Evolutionary conservation across 2,113 vertebrate genomes (phyloP).

Genomic region (Megalops atlanticus): DNA sequence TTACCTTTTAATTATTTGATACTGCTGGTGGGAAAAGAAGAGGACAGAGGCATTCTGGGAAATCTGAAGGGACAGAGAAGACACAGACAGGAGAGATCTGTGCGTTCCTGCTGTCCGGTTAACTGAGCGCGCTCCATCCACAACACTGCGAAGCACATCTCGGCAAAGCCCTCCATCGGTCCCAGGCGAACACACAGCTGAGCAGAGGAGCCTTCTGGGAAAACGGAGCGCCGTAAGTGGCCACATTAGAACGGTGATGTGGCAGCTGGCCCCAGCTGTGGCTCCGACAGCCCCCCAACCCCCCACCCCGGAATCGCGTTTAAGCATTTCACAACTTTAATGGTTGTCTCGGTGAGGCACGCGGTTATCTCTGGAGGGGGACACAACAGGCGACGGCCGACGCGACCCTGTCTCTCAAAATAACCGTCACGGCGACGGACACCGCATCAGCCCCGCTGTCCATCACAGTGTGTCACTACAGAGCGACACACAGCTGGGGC

Average conservation of each 20-base stretch:
- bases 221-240: too few relatives aligned
- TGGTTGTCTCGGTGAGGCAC: slow-evolving; percentile 20
- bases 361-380: neutral
- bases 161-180: too few relatives aligned
- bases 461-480: neutral
- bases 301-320: slow-evolving; percentile 18
- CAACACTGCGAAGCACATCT: too few relatives aligned
- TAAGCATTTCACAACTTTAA: slow-evolving; percentile 47
- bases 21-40: neutral
- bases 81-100: too few relatives aligned
- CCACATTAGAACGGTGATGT: neutral
- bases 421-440: slow-evolving; percentile 19
- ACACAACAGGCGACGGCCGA: neutral
- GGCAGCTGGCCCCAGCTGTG: neutral
- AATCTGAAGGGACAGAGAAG: too few relatives aligned
- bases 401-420: slow-evolving; percentile 1
- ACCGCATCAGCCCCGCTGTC: slow-evolving; percentile 35
- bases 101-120: too few relatives aligned
- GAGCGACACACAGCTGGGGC: too few relatives aligned
- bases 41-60: neutral
- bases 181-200: too few relatives aligned
- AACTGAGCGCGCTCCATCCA: too few relatives aligned
- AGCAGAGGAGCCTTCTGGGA: neutral
- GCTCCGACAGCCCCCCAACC: neutral
- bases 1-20: neutral